These are phyloP conservation scores for Fregetta grallaria DNA, from an alignment of 2,113 vertebrate genomes.

Conservation along the genomic window DNA sequence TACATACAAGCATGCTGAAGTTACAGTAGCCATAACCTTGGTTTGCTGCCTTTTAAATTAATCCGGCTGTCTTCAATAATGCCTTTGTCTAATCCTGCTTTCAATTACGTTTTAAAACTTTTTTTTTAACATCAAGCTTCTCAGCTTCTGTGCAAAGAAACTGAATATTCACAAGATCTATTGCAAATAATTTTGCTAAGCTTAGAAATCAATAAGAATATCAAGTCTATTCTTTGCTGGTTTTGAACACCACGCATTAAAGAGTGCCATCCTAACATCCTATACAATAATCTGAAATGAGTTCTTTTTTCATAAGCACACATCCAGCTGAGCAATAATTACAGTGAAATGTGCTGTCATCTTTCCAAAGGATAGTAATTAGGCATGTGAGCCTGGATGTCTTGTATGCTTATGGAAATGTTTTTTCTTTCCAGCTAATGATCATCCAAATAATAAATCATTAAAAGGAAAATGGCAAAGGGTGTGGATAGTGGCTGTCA, in stretches of 20 bases:
- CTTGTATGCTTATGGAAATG: constrained; percentile 37
- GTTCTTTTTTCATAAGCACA: constrained; percentile 20
- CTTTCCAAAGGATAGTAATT: constrained; percentile 48
- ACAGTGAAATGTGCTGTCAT: constrained; percentile 38
- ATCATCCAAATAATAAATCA: constrained; percentile 36
- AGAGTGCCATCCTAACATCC: background rate
- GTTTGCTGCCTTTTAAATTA: background rate
- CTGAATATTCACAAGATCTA: background rate
- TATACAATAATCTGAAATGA: constrained; percentile 8
- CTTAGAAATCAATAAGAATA: background rate
- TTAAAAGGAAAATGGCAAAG: constrained; percentile 37
- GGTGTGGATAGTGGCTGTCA: background rate
- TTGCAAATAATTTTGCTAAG: background rate
- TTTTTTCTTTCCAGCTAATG: constrained; percentile 34
- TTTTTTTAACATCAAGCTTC: background rate
- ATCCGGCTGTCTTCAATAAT: background rate
- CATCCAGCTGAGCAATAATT: constrained; percentile 47
- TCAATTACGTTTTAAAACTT: background rate
- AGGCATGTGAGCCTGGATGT: constrained; percentile 25
- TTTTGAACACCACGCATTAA: background rate
- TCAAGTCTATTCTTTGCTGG: background rate
- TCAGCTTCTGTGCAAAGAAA: background rate
- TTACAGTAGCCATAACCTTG: background rate
- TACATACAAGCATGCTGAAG: background rate
- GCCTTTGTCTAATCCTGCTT: background rate